Base-by-base conservation (phyloP, 2,888 invertebrate genomes). In the Calameuta filiformis region DNA sequence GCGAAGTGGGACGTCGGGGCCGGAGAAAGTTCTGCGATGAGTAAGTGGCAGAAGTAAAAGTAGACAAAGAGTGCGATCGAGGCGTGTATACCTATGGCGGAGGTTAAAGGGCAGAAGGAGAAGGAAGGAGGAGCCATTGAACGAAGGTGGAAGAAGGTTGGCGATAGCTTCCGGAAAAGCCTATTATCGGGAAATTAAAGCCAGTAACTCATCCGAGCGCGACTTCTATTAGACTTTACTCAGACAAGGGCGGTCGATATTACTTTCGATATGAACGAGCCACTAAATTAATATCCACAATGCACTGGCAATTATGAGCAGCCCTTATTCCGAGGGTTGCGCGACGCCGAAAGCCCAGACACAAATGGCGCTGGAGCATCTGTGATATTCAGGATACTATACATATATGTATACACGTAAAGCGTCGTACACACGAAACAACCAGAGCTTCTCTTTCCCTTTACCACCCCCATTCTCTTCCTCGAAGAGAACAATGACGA, bases 211-310 rank as follows among this genome's bases (percentile, higher is more conserved):
- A 90, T 89, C 87, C 85, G 82, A 85, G 83, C 83, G 85, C 85
- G 87, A 89, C 88, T 89, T 89, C 89, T 89, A 90, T 89, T 90
- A 87, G 89, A 88, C 89, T 89, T 89, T 89, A 87, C 87, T 86
- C 85, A 82, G 83, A 82, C 82, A 74, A 56, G 78, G 80, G 82
- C 87, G 88, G 85, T 89, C 87, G 88, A 89, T 90, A 90, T 89
- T 89, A 90, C 89, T 89, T 89, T 89, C 88, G 87, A 89, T 89
- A 89, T 89, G 88, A 89, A 89, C 87, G 88, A 89, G 89, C 89
- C 85, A 89, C 89, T 89, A 89, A 89, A 90, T 89, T 89, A 89
- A 90, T 90, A 89, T 88, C 89, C 87, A 88, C 89, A 88, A 89
- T 89, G 89, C 90, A 89, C 85, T 87, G 87, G 88, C 89, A 89